Evolutionary conservation across 1,140 invertebrate genomes (phyloP), one percentile per base, ranked within the genome.

Genomic region (Ips nitidus): DNA sequence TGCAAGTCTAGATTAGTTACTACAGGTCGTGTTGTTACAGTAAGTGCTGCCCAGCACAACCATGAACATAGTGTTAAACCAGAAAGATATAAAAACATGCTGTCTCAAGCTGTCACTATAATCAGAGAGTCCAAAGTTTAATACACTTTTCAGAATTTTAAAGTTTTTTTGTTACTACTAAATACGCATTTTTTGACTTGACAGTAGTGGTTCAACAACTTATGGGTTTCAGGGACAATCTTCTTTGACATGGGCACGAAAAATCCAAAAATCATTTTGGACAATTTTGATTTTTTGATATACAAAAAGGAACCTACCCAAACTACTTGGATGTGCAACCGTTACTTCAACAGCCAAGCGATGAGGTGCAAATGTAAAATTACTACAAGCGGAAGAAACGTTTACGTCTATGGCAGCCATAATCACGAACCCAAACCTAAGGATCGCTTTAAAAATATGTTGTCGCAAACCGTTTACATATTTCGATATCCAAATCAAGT

Each of bases 1-100:
- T 77, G 76, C 59, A 76, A 76, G 55, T 75, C 75, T n/a, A 69
- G 70, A 45, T 52, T 77, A 22, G 70, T 75, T 6, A 76, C 75
- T 4, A 74, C 64, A 36, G 76, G 73, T n/a, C 45, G 66, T 40
- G 70, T 61, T 36, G 74, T 76, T 4, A 58, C 61, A 5, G 73
- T 75, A 7, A 75, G 66, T 55, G 73, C 68, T 22, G 63, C 68
- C 41, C 75, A 76, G 45, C 75, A 75, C 43, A 76, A 75, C 70
- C 75, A 76, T 56, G 42, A 45, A n/a, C 56, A 62, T 5, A 57
- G 41, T 50, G 62, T 70, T 1, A 59, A 47, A 39, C 63, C 66
- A 47, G 67, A 71, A 8, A 69, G 63, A 41, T 70, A 69, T 41
- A 70, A 63, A 43, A 74, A 75, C 64, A 66, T 75, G 70, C 55